A percentile compares a stretch with the other conserved stretches of the same genome.
Evolutionary conservation across 2,888 invertebrate genomes (phyloP).

Genomic region (Nephrocerus scutellatus): DNA sequence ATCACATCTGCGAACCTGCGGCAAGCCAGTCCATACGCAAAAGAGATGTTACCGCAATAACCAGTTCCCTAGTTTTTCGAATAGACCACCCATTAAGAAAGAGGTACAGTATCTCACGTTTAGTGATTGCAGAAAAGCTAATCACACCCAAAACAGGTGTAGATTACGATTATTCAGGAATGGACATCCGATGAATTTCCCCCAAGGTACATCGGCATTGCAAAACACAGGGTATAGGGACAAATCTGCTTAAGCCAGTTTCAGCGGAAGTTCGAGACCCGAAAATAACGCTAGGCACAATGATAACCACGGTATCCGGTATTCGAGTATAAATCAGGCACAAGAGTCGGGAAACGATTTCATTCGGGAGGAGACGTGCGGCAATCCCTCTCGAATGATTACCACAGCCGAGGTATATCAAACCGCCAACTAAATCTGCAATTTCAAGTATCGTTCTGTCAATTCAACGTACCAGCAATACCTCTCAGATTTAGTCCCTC

Average conservation of each 20-base stretch:
- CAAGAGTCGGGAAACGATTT: background rate
- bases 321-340: background rate
- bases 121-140: background rate
- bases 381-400: too few species aligned
- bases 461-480: background rate
- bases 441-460: conserved; percentile 2
- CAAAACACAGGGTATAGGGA: background rate
- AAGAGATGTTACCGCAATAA: too few species aligned
- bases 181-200: background rate
- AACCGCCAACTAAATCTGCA: background rate
- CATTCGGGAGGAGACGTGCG: too few species aligned
- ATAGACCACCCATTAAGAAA: too few species aligned
- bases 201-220: background rate
- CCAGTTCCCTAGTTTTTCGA: too few species aligned
- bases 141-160: background rate
- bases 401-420: too few species aligned
- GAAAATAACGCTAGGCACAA: background rate
- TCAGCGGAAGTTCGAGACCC: background rate
- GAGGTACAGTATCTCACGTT: background rate
- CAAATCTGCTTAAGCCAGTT: background rate
- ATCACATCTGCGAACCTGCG: too few species aligned
- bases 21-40: too few species aligned
- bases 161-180: background rate
- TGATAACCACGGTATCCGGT: too few species aligned
- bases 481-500: too few species aligned